Evolutionary conservation across 2,888 invertebrate species (phyloP).

Genomic region (Sepiola atlantica): DNA sequence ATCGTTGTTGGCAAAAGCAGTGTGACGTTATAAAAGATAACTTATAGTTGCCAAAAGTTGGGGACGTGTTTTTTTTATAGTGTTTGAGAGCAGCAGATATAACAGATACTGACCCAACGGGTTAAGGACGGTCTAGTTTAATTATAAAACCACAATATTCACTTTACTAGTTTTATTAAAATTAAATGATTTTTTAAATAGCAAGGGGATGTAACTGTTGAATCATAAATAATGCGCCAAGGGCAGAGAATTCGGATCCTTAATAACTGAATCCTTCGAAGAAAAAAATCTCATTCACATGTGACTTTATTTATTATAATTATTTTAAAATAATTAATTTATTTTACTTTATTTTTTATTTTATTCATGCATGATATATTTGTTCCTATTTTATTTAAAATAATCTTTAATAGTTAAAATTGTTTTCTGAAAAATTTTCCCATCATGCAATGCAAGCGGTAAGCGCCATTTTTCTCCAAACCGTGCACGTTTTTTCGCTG

Average conservation of each 20-base stretch:
- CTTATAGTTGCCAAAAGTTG: no score
- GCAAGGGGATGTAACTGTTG: background rate
- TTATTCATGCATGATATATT: background rate
- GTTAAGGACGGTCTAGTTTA: background rate
- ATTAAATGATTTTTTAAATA: background rate
- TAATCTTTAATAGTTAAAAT: background rate
- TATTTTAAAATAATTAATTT: background rate
- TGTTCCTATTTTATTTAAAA: background rate
- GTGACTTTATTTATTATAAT: background rate
- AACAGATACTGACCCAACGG: no score
- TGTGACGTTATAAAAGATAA: no score
- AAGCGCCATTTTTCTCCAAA: conserved; percentile 42
- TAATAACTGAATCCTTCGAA: background rate
- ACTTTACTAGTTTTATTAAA: background rate
- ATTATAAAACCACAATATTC: background rate
- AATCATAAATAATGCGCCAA: background rate
- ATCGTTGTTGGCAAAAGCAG: no score
- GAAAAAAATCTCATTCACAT: background rate
- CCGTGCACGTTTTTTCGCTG: conserved; percentile 32
- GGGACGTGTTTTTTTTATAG: no score
- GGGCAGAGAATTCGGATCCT: background rate
- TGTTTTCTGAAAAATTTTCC: background rate
- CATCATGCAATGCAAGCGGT: conserved; percentile 39
- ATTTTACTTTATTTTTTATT: background rate
- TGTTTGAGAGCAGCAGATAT: no score